A percentile compares a stretch with the other conserved stretches of the same genome.
phyloP scores from a whole-genome alignment of 2,797 vertebrate genomes.

The Pseudocheirus occidentalis region DNA sequence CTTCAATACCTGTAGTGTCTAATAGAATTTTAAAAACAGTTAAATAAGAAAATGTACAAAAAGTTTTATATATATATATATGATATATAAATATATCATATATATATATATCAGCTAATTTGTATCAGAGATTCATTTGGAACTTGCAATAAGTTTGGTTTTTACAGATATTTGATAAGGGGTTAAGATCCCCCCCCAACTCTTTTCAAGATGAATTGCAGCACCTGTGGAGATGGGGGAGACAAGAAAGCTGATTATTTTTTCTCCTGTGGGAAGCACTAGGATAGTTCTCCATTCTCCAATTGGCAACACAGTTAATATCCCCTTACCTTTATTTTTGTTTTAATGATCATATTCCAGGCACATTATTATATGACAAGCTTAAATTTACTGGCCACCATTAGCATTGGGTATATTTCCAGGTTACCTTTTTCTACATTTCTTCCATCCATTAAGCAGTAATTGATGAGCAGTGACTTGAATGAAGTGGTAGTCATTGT shows the following conservation, averaged over 20 bases:
- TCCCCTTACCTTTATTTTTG: neutral
- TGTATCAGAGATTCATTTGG: neutral
- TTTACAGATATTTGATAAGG: neutral
- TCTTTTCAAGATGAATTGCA: neutral
- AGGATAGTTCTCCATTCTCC: neutral
- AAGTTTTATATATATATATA: neutral
- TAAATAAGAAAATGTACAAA: neutral
- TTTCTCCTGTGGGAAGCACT: neutral
- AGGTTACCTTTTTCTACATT: neutral
- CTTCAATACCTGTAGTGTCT: neutral
- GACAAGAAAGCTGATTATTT: neutral
- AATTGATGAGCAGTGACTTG: slow-evolving; percentile 53
- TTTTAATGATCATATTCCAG: slow-evolving; percentile 23
- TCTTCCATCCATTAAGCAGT: slow-evolving; percentile 57
- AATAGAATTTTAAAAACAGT: neutral
- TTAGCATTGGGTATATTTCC: slow-evolving; percentile 45
- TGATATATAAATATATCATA: too few species aligned
- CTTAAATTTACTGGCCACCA: slow-evolving; percentile 54
- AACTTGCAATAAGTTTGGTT: neutral
- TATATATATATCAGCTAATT: neutral
- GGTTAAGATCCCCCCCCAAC: neutral
- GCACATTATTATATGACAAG: slow-evolving; percentile 17
- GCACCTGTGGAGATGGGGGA: neutral
- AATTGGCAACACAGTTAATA: slow-evolving; percentile 19
- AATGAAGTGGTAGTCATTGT: slow-evolving; percentile 41